Evolutionary conservation across 2,888 invertebrate genomes (phyloP).

Genomic region (Cinara cedri): DNA sequence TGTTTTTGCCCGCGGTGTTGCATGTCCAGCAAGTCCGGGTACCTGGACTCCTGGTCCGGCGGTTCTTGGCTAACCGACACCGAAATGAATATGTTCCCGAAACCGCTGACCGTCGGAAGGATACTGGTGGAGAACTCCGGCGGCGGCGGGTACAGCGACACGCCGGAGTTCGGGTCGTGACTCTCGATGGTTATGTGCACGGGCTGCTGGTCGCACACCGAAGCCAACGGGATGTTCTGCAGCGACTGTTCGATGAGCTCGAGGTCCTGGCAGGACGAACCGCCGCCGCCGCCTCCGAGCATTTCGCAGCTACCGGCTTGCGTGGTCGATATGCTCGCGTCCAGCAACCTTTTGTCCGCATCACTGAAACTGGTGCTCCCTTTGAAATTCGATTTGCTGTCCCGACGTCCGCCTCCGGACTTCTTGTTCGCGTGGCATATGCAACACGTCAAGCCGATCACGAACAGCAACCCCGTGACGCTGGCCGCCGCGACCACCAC

Average conservation of each 20-base stretch:
- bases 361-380: constrained; percentile 84
- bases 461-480: constrained; percentile 70
- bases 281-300: constrained; percentile 65
- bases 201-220: constrained; percentile 62
- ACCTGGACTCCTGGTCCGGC: constrained; percentile 66
- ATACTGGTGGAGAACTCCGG: constrained; percentile 69
- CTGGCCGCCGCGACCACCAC: constrained; percentile 75
- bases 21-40: constrained; percentile 80
- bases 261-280: constrained; percentile 67
- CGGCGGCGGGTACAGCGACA: constrained; percentile 65
- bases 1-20: constrained; percentile 64
- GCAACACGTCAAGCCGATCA: constrained; percentile 69
- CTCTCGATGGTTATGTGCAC: constrained; percentile 67
- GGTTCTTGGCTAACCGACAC: constrained; percentile 79
- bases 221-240: constrained; percentile 61
- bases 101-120: constrained; percentile 66
- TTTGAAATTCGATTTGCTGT: constrained; percentile 71
- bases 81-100: constrained; percentile 84
- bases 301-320: constrained; percentile 69
- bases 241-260: constrained; percentile 64
- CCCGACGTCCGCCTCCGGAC: constrained; percentile 64
- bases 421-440: constrained; percentile 66
- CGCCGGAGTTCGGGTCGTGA: constrained; percentile 61
- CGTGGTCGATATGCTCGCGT: constrained; percentile 79
- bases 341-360: constrained; percentile 84